Percentiles rank a stretch among this genome's conserved stretches.
These are phyloP conservation scores for Mesochorus sp. DNA, from an alignment of 2,888 invertebrate genomes.

Conservation along the genomic window DNA sequence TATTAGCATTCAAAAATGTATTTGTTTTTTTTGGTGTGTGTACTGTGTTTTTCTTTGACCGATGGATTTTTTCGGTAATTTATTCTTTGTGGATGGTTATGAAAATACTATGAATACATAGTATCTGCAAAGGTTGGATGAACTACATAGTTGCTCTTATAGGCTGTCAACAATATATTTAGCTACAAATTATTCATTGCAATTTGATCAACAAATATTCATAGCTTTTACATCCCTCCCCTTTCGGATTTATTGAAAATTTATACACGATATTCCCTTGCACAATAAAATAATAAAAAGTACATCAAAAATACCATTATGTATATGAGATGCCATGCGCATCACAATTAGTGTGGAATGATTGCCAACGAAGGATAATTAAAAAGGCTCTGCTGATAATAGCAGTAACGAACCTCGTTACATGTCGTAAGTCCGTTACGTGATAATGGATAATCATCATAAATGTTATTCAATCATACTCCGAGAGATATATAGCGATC, in stretches of 20 bases:
- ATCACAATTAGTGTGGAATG: not conserved
- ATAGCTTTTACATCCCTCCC: too few species aligned
- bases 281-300: too few species aligned
- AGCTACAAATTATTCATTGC: too few species aligned
- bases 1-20: slow-evolving; percentile 48
- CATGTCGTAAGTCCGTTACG: not conserved
- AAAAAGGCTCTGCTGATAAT: not conserved
- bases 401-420: too few species aligned
- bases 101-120: too few species aligned
- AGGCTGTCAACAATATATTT: too few species aligned
- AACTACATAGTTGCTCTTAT: too few species aligned
- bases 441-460: not conserved
- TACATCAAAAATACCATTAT: not conserved
- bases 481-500: not conserved
- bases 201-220: too few species aligned
- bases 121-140: too few species aligned
- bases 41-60: slow-evolving; percentile 22
- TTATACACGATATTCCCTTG: too few species aligned
- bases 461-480: not conserved
- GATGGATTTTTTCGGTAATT: not conserved
- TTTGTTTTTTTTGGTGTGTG: slow-evolving; percentile 16
- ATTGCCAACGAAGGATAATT: not conserved
- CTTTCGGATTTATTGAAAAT: too few species aligned
- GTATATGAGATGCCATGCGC: not conserved
- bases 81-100: not conserved